These are phyloP conservation scores for Palythoa grandis DNA, from an alignment of 92 coral and sea anemone species.

Conservation along the genomic window DNA sequence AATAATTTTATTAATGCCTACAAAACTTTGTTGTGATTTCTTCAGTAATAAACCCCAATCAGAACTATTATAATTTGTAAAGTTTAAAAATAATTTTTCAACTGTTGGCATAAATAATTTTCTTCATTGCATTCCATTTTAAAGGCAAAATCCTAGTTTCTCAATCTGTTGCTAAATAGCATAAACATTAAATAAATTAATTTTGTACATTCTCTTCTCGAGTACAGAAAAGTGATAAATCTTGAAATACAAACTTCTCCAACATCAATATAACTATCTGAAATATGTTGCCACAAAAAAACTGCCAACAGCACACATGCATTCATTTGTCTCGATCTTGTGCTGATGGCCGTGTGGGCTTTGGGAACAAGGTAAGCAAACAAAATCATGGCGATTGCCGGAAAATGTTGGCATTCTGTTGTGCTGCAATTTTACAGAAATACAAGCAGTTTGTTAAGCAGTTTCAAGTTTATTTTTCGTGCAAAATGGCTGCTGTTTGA, in stretches of 20 bases:
- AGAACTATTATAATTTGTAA: background rate
- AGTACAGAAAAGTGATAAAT: background rate
- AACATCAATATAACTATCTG: background rate
- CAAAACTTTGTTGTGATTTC: background rate
- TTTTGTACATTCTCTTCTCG: background rate
- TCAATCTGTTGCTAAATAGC: background rate
- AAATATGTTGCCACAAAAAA: no score
- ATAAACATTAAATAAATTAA: background rate
- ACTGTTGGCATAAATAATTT: background rate
- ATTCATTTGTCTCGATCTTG: background rate
- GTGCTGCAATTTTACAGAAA: no score
- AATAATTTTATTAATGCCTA: background rate
- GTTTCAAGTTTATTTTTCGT: background rate
- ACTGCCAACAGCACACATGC: background rate
- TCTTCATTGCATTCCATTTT: background rate
- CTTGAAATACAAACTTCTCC: background rate
- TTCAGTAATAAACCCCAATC: background rate
- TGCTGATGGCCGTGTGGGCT: background rate
- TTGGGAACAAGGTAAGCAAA: background rate
- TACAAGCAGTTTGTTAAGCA: background rate
- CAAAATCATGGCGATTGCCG: background rate
- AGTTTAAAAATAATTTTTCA: background rate
- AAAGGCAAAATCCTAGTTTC: background rate
- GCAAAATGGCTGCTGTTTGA: background rate
- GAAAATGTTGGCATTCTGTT: no score